Evolutionary conservation across 1,140 invertebrate genomes (phyloP).

Genomic region (Geopemphigus sp.): DNA sequence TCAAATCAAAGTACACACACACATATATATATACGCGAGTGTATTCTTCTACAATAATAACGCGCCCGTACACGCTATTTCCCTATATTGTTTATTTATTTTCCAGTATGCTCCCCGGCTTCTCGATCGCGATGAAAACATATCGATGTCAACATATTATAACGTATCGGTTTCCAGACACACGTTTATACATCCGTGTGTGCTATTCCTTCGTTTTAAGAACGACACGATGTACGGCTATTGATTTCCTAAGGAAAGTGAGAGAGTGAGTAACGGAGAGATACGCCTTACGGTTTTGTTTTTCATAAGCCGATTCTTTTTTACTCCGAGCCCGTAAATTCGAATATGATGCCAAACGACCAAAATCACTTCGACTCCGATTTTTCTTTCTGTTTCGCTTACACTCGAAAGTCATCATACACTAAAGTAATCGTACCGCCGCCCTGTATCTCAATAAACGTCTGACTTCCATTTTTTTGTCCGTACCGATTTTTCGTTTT

Average conservation of each 20-base stretch:
- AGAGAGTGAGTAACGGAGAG: background rate
- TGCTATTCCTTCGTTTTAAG: background rate
- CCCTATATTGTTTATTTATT: too few species aligned
- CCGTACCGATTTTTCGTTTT: too few species aligned
- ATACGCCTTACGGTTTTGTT: background rate
- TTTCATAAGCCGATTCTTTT: background rate
- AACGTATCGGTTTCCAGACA: background rate
- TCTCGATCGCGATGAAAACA: background rate
- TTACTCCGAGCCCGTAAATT: background rate
- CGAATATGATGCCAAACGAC: background rate
- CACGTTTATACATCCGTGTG: too few species aligned
- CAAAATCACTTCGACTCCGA: background rate
- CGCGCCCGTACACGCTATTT: too few species aligned
- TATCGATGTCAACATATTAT: background rate
- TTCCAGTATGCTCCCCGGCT: too few species aligned
- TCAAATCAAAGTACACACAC: too few species aligned
- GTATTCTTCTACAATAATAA: too few species aligned
- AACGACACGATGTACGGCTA: background rate
- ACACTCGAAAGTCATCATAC: background rate
- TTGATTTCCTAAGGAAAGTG: background rate
- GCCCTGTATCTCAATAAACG: too few species aligned
- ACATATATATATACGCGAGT: too few species aligned
- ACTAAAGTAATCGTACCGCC: background rate
- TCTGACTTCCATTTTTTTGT: too few species aligned
- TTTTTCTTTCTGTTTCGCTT: background rate